Base-by-base conservation (phyloP, 2,797 vertebrate species). In the Melanotaenia trifasciata region DNA sequence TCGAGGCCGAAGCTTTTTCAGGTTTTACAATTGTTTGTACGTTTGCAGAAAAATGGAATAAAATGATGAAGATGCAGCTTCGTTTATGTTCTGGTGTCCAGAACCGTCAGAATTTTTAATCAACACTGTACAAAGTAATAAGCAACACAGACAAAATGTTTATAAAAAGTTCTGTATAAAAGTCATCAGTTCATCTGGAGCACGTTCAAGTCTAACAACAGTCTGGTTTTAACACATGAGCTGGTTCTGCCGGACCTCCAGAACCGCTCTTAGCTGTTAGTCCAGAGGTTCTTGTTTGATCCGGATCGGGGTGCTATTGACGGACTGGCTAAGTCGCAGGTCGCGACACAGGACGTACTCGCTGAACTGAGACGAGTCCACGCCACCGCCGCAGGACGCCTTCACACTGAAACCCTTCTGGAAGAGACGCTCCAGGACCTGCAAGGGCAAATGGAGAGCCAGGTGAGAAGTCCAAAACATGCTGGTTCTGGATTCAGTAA, bases 241-340 rank as follows among this genome's bases (percentile, higher is more conserved):
- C 45, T n/a, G 45, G 18, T n/a, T 47, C 45, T 47, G 20, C 40
- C 14, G 40, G 40, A 43, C 14, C 14, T 43, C 40, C 13, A 16
- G 40, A 14, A 43, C 14, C 10, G 14, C 14, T 4, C 13, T 4
- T 4, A 5, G 22, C 3, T 28, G 33, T 94, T 72, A 97, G 94
- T 97, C 96, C 93, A 97, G 94, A 70, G 96, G 96, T 72, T 98
- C 97, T 87, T 97, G 96, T 90, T 98, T 98, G 96, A 98, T 97
- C 89, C 95, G 94, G 91, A 97, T 93, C 0, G 95, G 91, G 1
- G 93, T 94, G n/a, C 94, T 91, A 76, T 87, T 94, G 63, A 84
- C 20, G 57, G 95, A 94, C 74, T 93, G 95, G 9, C 91, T 86
- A 57, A 92, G 93, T 75, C 90, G 89, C 70, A 97, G 95, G 45